Base-by-base conservation (phyloP, 2,797 vertebrate species). In the Microctenopoma stevenorrisi region DNA sequence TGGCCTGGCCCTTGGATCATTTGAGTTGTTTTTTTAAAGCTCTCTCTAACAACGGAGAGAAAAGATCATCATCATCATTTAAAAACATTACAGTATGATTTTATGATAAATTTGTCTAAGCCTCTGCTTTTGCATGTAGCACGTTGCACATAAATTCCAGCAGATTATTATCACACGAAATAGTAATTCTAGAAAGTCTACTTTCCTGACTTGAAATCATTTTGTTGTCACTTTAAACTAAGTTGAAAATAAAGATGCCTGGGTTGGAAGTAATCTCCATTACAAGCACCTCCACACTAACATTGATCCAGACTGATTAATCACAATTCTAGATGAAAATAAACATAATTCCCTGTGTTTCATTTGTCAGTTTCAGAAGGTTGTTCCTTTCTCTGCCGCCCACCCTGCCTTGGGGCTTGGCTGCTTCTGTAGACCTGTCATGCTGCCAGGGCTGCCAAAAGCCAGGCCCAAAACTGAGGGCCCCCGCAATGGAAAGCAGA, bases 401-500 rank as follows among this genome's bases (percentile, higher is more conserved):
- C 74, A 66, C 72, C 75, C 73, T 82, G 77, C 64, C 75, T 82
- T 14, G 4, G 71, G 57, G 80, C 70, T 74, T 81, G 83, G 62
- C 78, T 70, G 67, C 48, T 55, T 70, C 44, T 3, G 49, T 11
- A 60, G 72, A 63, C 47, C 46, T 59, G 35, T 74, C 51, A 3
- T 22, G 66, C 81, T 85, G 77, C 81, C 80, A 78, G 44, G 7
- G 6, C 37, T 53, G 73, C 75, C 84, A 83, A 79, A 86, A 70
- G 52, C 77, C 79, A 62, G 68, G 57, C 72, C 79, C 67, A 79
- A 58, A 76, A 62, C 82, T 58, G 0, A 72, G 49, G 74, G 67
- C 68, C 84, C 80, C 72, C 11, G 88, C 91, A 90, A 93, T 92
- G 89, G 91, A 92, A 93, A 94, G 91, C 92, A 93, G 92, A 93